phyloP scores from a whole-genome alignment of 2,113 vertebrate species.

The Actinemys pallida region DNA sequence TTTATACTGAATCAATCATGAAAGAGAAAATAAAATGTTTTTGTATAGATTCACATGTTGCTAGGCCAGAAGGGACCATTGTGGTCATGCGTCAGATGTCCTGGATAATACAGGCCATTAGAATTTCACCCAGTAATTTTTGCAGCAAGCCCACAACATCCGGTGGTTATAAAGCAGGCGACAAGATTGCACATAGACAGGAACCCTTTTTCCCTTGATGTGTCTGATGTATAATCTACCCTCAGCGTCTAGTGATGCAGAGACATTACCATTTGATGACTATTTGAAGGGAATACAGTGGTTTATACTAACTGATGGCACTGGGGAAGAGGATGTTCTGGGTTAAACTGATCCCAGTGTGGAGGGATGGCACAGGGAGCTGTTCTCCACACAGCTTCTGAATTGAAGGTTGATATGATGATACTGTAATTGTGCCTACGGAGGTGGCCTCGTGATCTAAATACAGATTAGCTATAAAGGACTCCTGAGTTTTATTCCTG shows the following conservation, averaged over 20 bases:
- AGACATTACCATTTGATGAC: background rate
- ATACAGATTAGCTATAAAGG: background rate
- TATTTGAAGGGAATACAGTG: background rate
- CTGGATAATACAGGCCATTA: background rate
- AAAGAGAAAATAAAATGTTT: background rate
- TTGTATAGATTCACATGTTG: background rate
- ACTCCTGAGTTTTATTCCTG: background rate
- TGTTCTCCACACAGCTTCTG: background rate
- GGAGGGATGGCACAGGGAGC: background rate
- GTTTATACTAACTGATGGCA: background rate
- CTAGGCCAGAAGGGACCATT: no score
- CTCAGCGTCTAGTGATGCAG: background rate
- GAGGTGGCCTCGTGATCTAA: background rate
- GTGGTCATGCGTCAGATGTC: background rate
- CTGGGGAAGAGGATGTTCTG: background rate
- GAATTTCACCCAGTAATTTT: background rate
- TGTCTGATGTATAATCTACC: background rate
- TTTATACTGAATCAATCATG: background rate
- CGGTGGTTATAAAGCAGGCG: background rate
- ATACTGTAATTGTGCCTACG: background rate
- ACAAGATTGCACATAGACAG: background rate
- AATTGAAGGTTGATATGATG: background rate
- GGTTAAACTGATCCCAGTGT: background rate
- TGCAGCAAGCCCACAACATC: background rate
- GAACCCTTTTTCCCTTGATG: background rate